These are phyloP conservation scores for Trochalopteron elliotii DNA, from an alignment of 2,113 vertebrate genomes.

Conservation along the genomic window DNA sequence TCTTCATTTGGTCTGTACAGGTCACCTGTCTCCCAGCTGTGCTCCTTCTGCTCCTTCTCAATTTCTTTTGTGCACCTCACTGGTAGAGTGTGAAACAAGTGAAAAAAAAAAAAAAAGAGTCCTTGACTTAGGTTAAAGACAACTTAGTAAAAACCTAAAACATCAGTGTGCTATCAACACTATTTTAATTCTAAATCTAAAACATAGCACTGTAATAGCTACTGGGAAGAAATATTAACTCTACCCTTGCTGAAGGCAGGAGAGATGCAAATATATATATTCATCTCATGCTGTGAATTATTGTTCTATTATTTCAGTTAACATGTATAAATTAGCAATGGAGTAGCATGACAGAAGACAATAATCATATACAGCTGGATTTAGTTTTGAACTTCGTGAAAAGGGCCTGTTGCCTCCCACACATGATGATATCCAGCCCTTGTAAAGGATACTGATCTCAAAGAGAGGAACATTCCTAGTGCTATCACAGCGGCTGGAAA, in stretches of 20 bases:
- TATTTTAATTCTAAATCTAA: neutral
- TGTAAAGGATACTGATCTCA: neutral
- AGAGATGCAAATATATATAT: neutral
- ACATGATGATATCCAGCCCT: neutral
- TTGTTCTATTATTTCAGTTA: neutral
- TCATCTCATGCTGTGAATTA: neutral
- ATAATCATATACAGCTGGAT: neutral
- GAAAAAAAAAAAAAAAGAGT: neutral
- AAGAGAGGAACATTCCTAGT: neutral
- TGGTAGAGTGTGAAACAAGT: neutral
- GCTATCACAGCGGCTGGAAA: neutral
- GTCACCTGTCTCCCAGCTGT: neutral
- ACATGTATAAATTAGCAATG: neutral
- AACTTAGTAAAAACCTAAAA: neutral
- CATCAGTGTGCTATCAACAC: neutral
- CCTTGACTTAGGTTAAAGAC: neutral
- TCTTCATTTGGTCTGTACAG: neutral
- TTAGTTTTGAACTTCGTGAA: neutral
- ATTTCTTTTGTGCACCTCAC: neutral
- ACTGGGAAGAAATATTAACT: neutral
- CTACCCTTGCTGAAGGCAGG: neutral
- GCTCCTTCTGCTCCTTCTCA: neutral
- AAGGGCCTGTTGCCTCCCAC: neutral
- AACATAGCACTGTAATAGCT: neutral
- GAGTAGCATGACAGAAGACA: neutral